Conservation (phyloP, 2,113 vertebrate genomes). For the Propithecus coquereli region DNA sequence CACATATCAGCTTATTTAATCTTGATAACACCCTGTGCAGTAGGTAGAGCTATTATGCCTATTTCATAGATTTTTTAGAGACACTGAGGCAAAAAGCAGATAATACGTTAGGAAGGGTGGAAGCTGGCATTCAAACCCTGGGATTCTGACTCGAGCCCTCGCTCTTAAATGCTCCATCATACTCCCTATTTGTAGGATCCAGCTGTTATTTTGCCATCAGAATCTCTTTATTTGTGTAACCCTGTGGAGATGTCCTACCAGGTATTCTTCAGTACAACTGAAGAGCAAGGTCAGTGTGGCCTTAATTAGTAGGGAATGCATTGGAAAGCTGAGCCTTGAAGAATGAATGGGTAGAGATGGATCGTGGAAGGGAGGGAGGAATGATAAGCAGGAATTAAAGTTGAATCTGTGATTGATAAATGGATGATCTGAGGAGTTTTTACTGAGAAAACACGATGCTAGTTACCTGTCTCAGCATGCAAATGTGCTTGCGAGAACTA, state of each 20-base stretch:
- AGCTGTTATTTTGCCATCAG: not conserved
- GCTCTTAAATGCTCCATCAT: not conserved
- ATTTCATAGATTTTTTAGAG: not conserved
- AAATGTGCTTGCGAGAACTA: conserved; percentile 39
- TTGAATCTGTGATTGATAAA: conserved; percentile 32
- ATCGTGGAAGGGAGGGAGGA: not conserved
- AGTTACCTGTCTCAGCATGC: conserved; percentile 10
- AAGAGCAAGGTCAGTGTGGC: not conserved
- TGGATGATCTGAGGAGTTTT: not conserved
- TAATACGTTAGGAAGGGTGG: not conserved
- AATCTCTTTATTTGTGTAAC: not conserved
- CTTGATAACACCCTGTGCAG: not conserved
- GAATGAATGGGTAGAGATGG: not conserved
- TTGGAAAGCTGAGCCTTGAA: not conserved
- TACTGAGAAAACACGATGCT: conserved; percentile 16
- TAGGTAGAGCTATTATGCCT: not conserved
- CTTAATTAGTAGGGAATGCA: not conserved
- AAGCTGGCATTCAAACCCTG: not conserved
- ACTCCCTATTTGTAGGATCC: not conserved
- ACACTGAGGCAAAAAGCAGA: not conserved
- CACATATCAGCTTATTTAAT: not conserved
- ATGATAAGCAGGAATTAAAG: not conserved
- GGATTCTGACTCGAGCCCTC: not conserved
- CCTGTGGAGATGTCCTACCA: not conserved
- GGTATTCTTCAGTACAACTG: not conserved